phyloP scores from a whole-genome alignment of 2,888 invertebrate species.

The Hypselothyrea guttata region DNA sequence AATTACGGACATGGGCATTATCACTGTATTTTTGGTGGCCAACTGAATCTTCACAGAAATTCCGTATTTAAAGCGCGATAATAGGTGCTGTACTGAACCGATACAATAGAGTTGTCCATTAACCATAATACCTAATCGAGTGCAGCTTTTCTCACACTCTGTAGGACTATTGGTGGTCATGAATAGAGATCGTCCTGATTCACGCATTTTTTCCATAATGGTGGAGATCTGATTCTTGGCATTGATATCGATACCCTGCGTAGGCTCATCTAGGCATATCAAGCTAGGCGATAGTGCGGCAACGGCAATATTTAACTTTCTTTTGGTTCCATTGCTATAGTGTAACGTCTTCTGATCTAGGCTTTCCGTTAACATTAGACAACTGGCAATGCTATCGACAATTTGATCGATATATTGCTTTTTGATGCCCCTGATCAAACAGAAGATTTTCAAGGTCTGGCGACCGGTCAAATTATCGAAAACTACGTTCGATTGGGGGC shows the following conservation, averaged over 20 bases:
- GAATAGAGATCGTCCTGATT: conserved; percentile 87
- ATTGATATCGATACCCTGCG: conserved; percentile 82
- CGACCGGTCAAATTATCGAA: conserved; percentile 87
- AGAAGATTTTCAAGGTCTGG: conserved; percentile 85
- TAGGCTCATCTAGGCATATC: conserved; percentile 87
- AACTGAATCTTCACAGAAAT: conserved; percentile 81
- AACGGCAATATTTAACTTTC: conserved; percentile 88
- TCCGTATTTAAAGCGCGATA: conserved; percentile 85
- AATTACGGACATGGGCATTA: conserved; percentile 1
- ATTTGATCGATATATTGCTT: conserved; percentile 66
- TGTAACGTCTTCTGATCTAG: conserved; percentile 84
- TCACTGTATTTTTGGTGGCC: conserved; percentile 12
- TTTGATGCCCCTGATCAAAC: conserved; percentile 85
- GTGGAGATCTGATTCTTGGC: conserved; percentile 89
- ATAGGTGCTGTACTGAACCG: conserved; percentile 88
- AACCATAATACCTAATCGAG: conserved; percentile 90
- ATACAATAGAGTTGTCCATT: conserved; percentile 87
- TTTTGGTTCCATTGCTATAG: conserved; percentile 87
- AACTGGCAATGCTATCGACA: conserved; percentile 76
- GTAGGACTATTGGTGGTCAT: conserved; percentile 92
- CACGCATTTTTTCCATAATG: conserved; percentile 85
- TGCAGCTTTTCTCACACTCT: conserved; percentile 91
- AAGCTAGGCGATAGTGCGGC: conserved; percentile 87
- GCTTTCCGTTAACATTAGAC: conserved; percentile 84
- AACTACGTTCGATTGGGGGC: conserved; percentile 87